A percentile compares a stretch with the other conserved stretches of the same genome.
Evolutionary conservation across 2,797 vertebrate species (phyloP).

Genomic region (Delichon dasypus): DNA sequence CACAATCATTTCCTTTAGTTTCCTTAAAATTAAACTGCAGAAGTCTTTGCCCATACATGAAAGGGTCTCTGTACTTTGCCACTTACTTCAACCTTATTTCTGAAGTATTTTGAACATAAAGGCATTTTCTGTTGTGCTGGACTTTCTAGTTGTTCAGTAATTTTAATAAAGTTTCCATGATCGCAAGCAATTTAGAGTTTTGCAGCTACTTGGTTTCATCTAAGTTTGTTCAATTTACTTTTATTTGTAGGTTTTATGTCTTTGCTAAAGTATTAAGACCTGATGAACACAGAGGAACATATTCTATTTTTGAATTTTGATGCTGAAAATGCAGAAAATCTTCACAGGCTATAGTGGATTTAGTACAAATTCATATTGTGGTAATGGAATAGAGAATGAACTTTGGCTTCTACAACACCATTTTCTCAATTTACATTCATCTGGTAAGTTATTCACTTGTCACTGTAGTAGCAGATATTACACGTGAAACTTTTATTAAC

Average conservation of each 20-base stretch:
- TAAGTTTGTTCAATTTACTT: not conserved
- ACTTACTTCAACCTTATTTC: not conserved
- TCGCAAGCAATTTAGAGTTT: not conserved
- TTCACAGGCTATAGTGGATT: not conserved
- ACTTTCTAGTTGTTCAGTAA: not conserved
- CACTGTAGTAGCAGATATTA: not conserved
- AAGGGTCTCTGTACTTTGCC: not conserved
- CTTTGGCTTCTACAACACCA: not conserved
- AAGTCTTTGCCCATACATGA: not conserved
- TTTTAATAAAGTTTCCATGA: not conserved
- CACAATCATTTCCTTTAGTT: not conserved
- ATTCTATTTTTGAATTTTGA: not conserved
- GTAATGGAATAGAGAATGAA: not conserved
- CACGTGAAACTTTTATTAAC: not conserved
- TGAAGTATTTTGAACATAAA: not conserved
- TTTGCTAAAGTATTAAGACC: not conserved
- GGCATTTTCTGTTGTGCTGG: not conserved
- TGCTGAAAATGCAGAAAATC: not conserved
- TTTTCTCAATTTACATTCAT: not conserved
- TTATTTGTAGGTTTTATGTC: not conserved
- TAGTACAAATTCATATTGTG: not conserved
- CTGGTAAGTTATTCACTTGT: not conserved
- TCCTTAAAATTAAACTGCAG: not conserved
- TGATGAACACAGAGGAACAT: not conserved
- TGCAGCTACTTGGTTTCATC: not conserved